These are phyloP conservation scores for Anagrus nilaparvatae DNA, from an alignment of 1,140 invertebrate genomes.

Conservation along the genomic window DNA sequence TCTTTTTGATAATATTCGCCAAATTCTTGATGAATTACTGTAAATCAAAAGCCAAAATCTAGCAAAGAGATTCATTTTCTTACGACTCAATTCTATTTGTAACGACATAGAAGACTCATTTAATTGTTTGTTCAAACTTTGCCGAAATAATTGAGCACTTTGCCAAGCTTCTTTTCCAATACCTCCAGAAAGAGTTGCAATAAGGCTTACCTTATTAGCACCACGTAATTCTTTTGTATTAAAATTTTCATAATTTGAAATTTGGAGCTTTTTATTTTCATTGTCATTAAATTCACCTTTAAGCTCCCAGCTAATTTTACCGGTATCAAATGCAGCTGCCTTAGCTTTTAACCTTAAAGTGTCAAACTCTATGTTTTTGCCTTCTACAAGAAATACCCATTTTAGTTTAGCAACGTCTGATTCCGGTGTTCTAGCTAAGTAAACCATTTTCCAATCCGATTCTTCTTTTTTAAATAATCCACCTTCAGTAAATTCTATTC, in stretches of 20 bases:
- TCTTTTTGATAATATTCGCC: too few species aligned
- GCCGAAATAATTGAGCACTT: slow-evolving; percentile 82
- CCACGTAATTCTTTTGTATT: slow-evolving; percentile 33
- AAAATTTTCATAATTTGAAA: slow-evolving; percentile 24
- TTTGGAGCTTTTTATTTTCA: slow-evolving; percentile 14
- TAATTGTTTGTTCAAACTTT: slow-evolving; percentile 45
- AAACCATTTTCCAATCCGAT: slow-evolving; percentile 85
- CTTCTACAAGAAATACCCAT: slow-evolving; percentile 28
- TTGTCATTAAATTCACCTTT: slow-evolving; percentile 17
- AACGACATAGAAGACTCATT: too few species aligned
- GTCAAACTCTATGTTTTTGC: slow-evolving; percentile 18
- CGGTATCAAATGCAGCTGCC: slow-evolving; percentile 23
- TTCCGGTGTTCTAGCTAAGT: slow-evolving; percentile 54
- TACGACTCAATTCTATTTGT: too few species aligned
- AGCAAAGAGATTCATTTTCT: too few species aligned
- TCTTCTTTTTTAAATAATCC: slow-evolving; percentile 75
- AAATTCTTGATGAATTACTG: too few species aligned
- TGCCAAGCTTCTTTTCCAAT: slow-evolving; percentile 71
- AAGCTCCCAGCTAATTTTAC: slow-evolving; percentile 28
- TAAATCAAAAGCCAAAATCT: too few species aligned
- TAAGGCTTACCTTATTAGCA: slow-evolving; percentile 46
- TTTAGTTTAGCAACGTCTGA: slow-evolving; percentile 22
- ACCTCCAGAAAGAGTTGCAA: slow-evolving; percentile 57
- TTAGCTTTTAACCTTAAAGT: slow-evolving; percentile 24
- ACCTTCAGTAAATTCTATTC: slow-evolving; percentile 47